Conservation (phyloP, 2,113 vertebrate genomes). For the Dendrocopos noguchii region DNA sequence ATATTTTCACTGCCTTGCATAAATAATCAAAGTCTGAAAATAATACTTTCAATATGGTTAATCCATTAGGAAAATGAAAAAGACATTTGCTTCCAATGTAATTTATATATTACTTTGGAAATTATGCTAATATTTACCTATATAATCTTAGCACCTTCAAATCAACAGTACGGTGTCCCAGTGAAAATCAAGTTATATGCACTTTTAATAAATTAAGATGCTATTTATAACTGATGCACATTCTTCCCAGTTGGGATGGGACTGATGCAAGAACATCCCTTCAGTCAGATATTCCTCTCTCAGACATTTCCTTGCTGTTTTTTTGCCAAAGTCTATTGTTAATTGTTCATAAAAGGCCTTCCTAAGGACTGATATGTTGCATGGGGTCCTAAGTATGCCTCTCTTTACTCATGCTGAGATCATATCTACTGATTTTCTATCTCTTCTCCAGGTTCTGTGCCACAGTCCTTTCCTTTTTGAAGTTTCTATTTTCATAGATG, state of each 20-base stretch:
- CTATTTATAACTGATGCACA: conserved; percentile 28
- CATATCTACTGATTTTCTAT: conserved; percentile 26
- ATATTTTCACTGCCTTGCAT: background rate
- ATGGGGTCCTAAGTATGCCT: background rate
- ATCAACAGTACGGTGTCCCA: background rate
- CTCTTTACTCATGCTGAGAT: conserved; percentile 25
- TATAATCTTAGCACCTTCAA: conserved; percentile 24
- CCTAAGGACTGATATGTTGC: background rate
- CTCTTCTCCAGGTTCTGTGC: conserved; percentile 50
- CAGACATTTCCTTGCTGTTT: background rate
- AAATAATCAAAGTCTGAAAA: background rate
- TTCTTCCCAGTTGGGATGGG: conserved; percentile 1
- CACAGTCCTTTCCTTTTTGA: conserved; percentile 39
- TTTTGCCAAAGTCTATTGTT: conserved; percentile 42
- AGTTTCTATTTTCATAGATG: conserved; percentile 54
- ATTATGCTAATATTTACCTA: background rate
- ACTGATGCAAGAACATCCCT: conserved; percentile 44
- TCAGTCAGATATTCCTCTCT: conserved; percentile 15
- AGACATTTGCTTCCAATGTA: background rate
- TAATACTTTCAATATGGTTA: conserved; percentile 16
- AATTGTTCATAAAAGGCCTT: conserved; percentile 39
- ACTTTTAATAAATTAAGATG: conserved; percentile 26
- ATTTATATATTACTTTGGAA: background rate
- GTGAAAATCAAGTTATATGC: background rate
- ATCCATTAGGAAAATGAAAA: conserved; percentile 29